Evolutionary conservation across 2,797 vertebrate genomes (phyloP).

Genomic region (Anas bernieri): DNA sequence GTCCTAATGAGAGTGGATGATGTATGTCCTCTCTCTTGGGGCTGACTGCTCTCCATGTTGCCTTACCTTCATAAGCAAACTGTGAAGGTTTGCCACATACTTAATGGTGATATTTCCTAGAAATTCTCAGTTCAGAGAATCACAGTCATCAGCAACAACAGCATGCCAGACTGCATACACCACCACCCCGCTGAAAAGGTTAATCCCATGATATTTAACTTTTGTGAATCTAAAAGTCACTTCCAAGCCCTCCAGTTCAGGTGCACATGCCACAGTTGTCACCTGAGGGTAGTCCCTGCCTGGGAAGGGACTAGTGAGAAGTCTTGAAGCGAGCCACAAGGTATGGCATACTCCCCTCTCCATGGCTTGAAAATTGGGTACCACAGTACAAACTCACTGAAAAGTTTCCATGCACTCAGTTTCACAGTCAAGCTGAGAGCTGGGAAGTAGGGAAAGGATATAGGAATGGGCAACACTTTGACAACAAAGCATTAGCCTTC

Average conservation of each 20-base stretch:
- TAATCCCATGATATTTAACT: not conserved
- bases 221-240: not conserved
- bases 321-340: not conserved
- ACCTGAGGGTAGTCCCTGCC: rapidly evolving
- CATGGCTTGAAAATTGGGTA: not conserved
- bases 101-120: not conserved
- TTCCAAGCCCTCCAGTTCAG: not conserved
- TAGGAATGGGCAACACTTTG: not conserved
- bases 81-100: rapidly evolving
- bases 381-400: not conserved
- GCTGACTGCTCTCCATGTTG: rapidly evolving
- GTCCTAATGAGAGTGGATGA: not conserved
- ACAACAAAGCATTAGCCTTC: not conserved
- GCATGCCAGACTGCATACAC: not conserved
- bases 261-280: rapidly evolving
- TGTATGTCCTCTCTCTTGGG: not conserved
- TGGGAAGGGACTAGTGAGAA: not conserved
- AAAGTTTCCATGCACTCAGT: not conserved
- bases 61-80: not conserved
- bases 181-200: not conserved
- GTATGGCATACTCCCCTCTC: not conserved
- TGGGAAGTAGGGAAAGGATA: not conserved
- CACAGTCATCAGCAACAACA: not conserved
- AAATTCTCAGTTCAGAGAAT: not conserved
- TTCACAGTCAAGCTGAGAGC: not conserved